Percentiles rank a stretch among this genome's conserved stretches.
phyloP scores from a whole-genome alignment of 2,113 vertebrate species.

The Sylvietta virens region DNA sequence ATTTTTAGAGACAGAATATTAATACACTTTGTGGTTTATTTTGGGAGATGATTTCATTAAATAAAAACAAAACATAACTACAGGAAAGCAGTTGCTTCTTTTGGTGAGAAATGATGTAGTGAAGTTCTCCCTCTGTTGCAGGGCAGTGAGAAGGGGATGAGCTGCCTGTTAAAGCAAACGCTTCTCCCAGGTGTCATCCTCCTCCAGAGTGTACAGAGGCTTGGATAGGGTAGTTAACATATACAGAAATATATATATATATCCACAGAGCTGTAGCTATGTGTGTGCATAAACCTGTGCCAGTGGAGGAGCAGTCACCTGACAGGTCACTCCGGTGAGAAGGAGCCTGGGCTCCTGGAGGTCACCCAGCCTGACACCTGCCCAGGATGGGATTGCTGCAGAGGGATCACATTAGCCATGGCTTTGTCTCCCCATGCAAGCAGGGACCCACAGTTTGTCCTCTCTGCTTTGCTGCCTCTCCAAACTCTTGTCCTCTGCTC shows the following conservation, averaged over 20 bases:
- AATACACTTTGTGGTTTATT: not conserved
- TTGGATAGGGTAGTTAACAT: too few relatives aligned
- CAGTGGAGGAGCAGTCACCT: not conserved
- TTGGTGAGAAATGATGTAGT: not conserved
- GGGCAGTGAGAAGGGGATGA: not conserved
- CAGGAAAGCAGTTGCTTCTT: not conserved
- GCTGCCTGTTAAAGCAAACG: not conserved
- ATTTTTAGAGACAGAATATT: not conserved
- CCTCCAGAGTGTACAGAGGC: not conserved
- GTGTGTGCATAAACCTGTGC: rapidly evolving
- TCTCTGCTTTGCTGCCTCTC: not conserved
- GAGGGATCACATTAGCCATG: rapidly evolving
- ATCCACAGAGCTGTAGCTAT: rapidly evolving
- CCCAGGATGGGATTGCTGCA: not conserved
- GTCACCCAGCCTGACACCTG: not conserved
- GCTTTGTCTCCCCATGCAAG: not conserved
- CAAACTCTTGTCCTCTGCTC: not conserved
- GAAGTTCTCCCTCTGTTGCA: not conserved
- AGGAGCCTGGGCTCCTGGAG: not conserved
- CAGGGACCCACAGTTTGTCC: not conserved
- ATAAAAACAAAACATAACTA: not conserved
- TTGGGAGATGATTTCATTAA: not conserved
- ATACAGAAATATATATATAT: rapidly evolving
- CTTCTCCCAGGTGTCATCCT: not conserved
- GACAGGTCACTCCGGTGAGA: not conserved